A percentile compares a stretch with the other conserved stretches of the same genome.
Evolutionary conservation across 2,797 vertebrate genomes (phyloP).

Genomic region (Poeciliopsis paucimaculata): DNA sequence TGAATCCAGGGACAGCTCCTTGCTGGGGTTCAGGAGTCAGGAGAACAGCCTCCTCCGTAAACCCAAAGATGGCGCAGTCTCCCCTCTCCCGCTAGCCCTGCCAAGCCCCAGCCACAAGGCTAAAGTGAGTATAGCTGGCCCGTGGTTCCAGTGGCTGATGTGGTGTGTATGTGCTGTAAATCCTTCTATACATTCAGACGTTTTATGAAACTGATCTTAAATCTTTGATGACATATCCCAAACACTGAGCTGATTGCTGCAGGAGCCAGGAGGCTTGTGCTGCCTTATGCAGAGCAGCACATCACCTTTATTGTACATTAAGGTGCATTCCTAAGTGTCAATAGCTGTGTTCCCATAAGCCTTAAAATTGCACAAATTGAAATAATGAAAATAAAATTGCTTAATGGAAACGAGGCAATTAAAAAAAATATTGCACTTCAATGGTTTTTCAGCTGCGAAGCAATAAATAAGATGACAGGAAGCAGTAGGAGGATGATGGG

Average conservation of each 20-base stretch:
- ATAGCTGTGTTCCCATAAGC: no score
- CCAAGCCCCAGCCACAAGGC: conserved; percentile 58
- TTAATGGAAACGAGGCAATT: no score
- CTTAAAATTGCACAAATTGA: no score
- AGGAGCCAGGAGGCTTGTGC: background rate
- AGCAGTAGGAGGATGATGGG: no score
- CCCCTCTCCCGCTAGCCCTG: conserved; percentile 58
- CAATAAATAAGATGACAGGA: no score
- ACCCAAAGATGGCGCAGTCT: conserved; percentile 60
- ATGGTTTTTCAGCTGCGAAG: no score
- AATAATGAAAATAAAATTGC: no score
- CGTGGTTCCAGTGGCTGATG: conserved; percentile 46
- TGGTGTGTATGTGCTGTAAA: conserved; percentile 46
- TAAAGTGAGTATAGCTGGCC: conserved; percentile 76
- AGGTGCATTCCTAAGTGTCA: background rate
- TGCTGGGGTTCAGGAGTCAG: conserved; percentile 66
- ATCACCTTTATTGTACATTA: background rate
- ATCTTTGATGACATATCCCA: background rate
- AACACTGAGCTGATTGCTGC: background rate
- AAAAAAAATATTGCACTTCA: no score
- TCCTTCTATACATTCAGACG: background rate
- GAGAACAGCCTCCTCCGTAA: conserved; percentile 74
- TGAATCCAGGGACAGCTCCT: conserved; percentile 74
- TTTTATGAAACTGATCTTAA: background rate
- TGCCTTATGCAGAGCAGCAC: background rate